Percentiles rank a stretch among this genome's conserved stretches.
These are phyloP conservation scores for Bolborhynchus lineola DNA, from an alignment of 2,113 vertebrate genomes.

Conservation along the genomic window DNA sequence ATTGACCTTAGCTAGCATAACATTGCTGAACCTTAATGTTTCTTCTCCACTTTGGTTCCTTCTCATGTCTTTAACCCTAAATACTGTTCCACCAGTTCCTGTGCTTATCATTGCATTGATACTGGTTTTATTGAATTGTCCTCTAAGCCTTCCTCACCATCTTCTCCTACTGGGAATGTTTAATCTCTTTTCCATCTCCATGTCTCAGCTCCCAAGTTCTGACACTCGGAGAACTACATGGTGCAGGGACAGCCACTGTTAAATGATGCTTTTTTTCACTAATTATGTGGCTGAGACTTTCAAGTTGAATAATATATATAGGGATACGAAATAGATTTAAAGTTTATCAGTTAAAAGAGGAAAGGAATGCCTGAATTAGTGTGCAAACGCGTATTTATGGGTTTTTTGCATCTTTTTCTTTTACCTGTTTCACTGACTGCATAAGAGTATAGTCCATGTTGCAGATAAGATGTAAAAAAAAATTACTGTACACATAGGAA, in stretches of 20 bases:
- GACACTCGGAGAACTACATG: fast-evolving
- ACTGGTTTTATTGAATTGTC: not conserved
- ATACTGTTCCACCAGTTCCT: not conserved
- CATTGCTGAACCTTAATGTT: not conserved
- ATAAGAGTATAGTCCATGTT: not conserved
- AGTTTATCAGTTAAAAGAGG: not conserved
- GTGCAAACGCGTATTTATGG: not conserved
- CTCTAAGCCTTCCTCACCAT: not conserved
- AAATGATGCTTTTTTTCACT: not conserved
- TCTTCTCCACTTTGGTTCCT: not conserved
- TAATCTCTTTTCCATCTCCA: not conserved
- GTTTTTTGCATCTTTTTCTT: not conserved
- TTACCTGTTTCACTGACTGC: not conserved
- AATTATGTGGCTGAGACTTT: not conserved
- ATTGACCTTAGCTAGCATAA: not conserved
- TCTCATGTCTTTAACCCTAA: not conserved
- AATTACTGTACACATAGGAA: not conserved
- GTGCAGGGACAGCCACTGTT: not conserved
- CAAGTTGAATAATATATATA: not conserved
- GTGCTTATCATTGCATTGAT: not conserved
- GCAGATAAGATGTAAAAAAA: not conserved
- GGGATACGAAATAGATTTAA: not conserved
- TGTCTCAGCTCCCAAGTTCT: not conserved
- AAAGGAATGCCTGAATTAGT: not conserved
- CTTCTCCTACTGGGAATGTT: not conserved